Base-by-base conservation (phyloP, 1,140 invertebrate genomes). In the Pteromalus puparum region DNA sequence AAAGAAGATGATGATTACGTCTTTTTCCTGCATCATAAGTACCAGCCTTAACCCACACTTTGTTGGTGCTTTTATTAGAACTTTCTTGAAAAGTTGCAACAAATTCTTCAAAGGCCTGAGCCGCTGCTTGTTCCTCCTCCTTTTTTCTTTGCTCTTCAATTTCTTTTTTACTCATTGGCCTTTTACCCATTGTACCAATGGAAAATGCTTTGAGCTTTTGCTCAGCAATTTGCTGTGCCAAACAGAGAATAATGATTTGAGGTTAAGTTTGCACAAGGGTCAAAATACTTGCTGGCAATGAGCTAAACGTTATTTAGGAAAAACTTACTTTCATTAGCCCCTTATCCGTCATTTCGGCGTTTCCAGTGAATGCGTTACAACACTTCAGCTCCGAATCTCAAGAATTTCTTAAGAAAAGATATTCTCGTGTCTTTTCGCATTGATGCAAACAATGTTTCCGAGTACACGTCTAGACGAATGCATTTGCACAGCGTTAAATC, bases 41-140 rank as follows among this genome's bases (percentile, higher is more conserved):
- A 73, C 98, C 98, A 74, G 98, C 98, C 92, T 99, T 99, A 0
- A 99, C 97, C 98, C 98, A 99, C 81, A 98, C 96, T 94, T 99
- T 99, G 30, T 95, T 96, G 0, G 94, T 93, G 9, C 94, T 94
- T 89, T 97, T 97, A 90, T 94, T 96, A 3, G 97, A 96, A 10
- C 95, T 95, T 86, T 99, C 97, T 95, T 99, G 97, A 94, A 99
- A 99, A 18, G 98, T 98, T 82, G 98, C 98, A 28, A 99, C 97
- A 95, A 99, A 99, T 92, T 99, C 98, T 94, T 99, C 96, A 93
- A 98, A 99, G 7, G 97, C 98, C 95, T 96, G 94, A 80, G 96
- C 97, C 18, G 96, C 96, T 26, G 96, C 97, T 91, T 97, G 97
- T 90, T 98, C 97, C 90, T 98, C 96, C 90, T 98, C 97, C 90